These are phyloP conservation scores for Pygocentrus nattereri DNA, from an alignment of 2,797 vertebrate genomes.

Conservation along the genomic window DNA sequence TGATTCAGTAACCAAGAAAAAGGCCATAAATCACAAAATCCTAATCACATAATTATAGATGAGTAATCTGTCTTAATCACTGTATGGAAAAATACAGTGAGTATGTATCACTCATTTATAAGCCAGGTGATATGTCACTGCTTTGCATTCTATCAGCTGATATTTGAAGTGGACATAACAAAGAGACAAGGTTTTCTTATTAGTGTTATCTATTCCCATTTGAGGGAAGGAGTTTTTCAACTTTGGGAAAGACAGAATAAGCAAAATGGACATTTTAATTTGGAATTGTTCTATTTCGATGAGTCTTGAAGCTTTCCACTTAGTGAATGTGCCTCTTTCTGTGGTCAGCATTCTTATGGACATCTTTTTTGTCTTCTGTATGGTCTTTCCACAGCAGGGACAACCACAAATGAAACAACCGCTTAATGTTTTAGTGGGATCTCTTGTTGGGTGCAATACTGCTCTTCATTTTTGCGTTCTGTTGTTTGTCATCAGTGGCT, in stretches of 20 bases:
- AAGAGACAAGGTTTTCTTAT: no score
- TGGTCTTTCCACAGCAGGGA: slow-evolving; percentile 39
- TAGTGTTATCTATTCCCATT: no score
- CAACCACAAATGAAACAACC: slow-evolving; percentile 57
- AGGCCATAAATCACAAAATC: not conserved
- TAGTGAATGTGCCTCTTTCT: slow-evolving; percentile 41
- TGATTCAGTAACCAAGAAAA: no score
- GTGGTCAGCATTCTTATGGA: slow-evolving; percentile 51
- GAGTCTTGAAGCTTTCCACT: not conserved
- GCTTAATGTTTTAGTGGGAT: slow-evolving; percentile 57
- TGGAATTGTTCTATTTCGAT: not conserved
- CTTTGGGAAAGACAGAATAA: not conserved
- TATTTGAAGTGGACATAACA: not conserved
- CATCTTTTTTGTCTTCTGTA: slow-evolving; percentile 61
- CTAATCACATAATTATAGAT: not conserved
- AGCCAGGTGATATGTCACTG: not conserved
- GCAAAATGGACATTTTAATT: not conserved
- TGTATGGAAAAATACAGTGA: not conserved
- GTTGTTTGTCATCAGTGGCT: not conserved
- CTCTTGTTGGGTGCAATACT: slow-evolving; percentile 46
- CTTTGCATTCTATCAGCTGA: not conserved
- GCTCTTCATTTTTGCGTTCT: not conserved
- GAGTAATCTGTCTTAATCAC: not conserved
- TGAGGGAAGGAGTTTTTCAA: not conserved
- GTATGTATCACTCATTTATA: not conserved